Evolutionary conservation across 2,797 vertebrate genomes (phyloP).

Genomic region (Acanthurus tractus): DNA sequence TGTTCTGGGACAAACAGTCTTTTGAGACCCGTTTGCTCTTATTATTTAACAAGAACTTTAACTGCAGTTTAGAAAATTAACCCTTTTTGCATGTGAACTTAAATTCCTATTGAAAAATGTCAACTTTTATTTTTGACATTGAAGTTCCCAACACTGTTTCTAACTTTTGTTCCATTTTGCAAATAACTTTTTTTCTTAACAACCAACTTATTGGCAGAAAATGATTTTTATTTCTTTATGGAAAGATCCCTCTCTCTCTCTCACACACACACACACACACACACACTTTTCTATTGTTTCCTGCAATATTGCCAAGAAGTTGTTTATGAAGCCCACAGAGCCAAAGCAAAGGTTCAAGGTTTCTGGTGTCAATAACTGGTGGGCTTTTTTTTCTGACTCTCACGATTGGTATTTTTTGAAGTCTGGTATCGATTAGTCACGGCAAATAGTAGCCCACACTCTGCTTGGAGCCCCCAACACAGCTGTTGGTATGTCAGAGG

Average conservation of each 20-base stretch:
- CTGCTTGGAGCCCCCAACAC: slow-evolving; percentile 80
- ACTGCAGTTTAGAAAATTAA: background rate
- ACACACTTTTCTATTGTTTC: slow-evolving; percentile 58
- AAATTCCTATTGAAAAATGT: background rate
- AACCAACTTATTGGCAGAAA: background rate
- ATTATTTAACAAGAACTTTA: background rate
- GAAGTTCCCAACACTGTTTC: background rate
- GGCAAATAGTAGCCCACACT: slow-evolving; percentile 86
- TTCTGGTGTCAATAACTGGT: slow-evolving; percentile 75
- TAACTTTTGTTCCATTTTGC: background rate
- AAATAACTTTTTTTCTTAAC: background rate
- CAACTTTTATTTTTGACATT: background rate
- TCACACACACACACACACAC: slow-evolving; percentile 19
- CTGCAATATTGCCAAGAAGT: slow-evolving; percentile 59
- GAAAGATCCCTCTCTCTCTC: slow-evolving; percentile 15
- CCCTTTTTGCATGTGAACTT: background rate
- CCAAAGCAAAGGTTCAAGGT: slow-evolving; percentile 63
- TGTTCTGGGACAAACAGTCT: background rate
- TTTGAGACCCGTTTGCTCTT: background rate
- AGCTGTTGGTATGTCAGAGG: slow-evolving; percentile 88
- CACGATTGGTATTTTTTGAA: slow-evolving; percentile 82
- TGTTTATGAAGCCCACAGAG: slow-evolving; percentile 66
- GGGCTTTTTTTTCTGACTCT: slow-evolving; percentile 69
- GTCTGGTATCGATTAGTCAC: slow-evolving; percentile 90
- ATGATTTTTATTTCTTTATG: slow-evolving; percentile 27